These are phyloP conservation scores for Heteractis magnifica DNA, from an alignment of 92 coral and sea anemone species.

Conservation along the genomic window DNA sequence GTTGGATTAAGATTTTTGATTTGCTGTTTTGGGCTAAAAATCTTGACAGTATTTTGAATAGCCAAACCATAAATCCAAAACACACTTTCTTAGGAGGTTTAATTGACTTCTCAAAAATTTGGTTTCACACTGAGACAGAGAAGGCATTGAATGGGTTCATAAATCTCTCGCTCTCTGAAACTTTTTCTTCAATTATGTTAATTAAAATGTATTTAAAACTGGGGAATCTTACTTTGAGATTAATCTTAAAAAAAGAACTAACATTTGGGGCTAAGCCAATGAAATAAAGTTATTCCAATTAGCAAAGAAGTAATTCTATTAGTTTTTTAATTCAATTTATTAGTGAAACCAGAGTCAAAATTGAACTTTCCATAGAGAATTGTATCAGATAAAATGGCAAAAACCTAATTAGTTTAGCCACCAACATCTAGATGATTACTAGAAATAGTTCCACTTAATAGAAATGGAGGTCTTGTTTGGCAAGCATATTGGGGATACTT, in stretches of 20 bases:
- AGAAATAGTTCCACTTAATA: conserved; percentile 35
- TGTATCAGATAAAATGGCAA: conserved; percentile 67
- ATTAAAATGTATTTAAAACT: conserved; percentile 54
- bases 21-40: conserved; percentile 8
- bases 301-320: conserved; percentile 70
- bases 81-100: conserved; percentile 10
- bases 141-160: conserved; percentile 10
- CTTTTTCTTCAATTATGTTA: conserved; percentile 39
- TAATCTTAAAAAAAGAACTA: conserved; percentile 32
- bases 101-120: conserved; percentile 48
- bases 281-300: conserved; percentile 25
- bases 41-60: conserved; percentile 17
- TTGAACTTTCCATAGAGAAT: conserved; percentile 75
- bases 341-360: conserved; percentile 58
- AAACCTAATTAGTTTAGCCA: conserved; percentile 62
- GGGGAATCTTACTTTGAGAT: conserved; percentile 51
- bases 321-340: conserved; percentile 77
- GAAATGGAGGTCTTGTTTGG: conserved; percentile 38
- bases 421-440: conserved; percentile 40
- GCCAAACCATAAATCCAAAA: conserved; percentile 22
- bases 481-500: conserved; percentile 18
- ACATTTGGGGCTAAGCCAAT: conserved; percentile 40
- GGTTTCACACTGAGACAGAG: conserved; percentile 26
- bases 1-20: conserved; percentile 16
- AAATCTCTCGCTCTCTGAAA: background rate